These are phyloP conservation scores for Piliocolobus tephrosceles DNA, from an alignment of 2,113 vertebrate species.

Conservation along the genomic window DNA sequence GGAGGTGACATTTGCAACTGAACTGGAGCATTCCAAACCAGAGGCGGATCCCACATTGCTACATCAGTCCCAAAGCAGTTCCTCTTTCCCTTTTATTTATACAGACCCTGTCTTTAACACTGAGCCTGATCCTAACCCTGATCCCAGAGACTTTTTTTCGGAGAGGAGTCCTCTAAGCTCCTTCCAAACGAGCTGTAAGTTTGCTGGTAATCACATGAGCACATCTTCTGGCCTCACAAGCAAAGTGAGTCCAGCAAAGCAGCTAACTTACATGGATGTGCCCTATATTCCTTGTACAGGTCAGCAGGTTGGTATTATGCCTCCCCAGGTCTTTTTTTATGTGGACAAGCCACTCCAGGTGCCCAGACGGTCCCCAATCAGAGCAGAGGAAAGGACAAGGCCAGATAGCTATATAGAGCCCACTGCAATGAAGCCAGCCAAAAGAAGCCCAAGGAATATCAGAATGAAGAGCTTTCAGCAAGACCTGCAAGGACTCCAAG, in stretches of 20 bases:
- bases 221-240: conserved; percentile 83
- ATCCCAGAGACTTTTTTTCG: conserved; percentile 66
- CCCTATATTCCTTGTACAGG: conserved; percentile 82
- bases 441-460: conserved; percentile 6
- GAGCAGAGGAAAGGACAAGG: conserved; percentile 72
- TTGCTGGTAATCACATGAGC: conserved; percentile 76
- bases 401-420: conserved; percentile 59
- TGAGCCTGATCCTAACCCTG: conserved; percentile 72
- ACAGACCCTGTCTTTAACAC: conserved; percentile 69
- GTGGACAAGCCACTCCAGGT: conserved; percentile 84
- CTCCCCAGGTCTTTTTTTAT: conserved; percentile 84
- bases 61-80: conserved; percentile 86
- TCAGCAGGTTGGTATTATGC: conserved; percentile 65
- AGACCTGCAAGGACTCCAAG: conserved; percentile 63
- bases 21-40: conserved; percentile 82
- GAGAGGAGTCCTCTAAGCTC: conserved; percentile 81
- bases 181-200: conserved; percentile 83
- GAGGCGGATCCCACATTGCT: conserved; percentile 66
- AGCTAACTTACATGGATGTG: conserved; percentile 87
- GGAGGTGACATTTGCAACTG: conserved; percentile 80
- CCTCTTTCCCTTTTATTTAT: conserved; percentile 83
- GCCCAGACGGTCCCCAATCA: conserved; percentile 26
- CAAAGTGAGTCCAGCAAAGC: conserved; percentile 75
- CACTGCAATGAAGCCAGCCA: conserved; percentile 66
- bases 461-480: conserved; percentile 52